Evolutionary conservation across 2,888 invertebrate genomes (phyloP).

Genomic region (Osmoderma eremita): DNA sequence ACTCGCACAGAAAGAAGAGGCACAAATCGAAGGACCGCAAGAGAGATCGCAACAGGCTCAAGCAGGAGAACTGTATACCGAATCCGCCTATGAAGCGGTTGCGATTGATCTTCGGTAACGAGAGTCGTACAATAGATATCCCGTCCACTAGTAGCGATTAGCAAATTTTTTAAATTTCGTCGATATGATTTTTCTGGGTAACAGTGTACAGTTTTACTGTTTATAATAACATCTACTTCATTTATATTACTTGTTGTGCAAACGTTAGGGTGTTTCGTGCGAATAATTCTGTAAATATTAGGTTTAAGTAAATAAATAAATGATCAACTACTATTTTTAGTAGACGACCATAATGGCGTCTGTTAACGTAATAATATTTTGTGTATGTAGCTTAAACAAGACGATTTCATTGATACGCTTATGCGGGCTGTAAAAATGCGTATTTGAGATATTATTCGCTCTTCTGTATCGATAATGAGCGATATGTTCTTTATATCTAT

Average conservation of each 20-base stretch:
- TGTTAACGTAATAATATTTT: too few species aligned
- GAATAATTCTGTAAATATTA: conserved; percentile 27
- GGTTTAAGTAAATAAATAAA: not conserved
- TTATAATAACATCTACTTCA: not conserved
- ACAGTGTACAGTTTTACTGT: conserved; percentile 8
- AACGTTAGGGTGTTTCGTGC: not conserved
- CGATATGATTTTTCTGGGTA: too few species aligned
- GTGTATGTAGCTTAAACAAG: too few species aligned
- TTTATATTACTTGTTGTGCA: conserved; percentile 38
- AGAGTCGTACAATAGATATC: conserved; percentile 88
- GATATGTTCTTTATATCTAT: too few species aligned
- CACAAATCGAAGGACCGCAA: conserved; percentile 69
- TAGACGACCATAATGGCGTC: too few species aligned
- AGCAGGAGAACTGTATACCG: conserved; percentile 65
- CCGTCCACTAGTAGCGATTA: conserved; percentile 75
- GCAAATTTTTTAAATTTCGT: conserved; percentile 47
- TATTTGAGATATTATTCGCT: too few species aligned
- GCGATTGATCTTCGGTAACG: conserved; percentile 88
- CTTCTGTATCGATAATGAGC: too few species aligned
- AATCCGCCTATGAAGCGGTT: conserved; percentile 85
- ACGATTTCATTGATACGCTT: too few species aligned
- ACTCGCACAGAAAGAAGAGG: conserved; percentile 71
- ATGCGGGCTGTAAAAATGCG: too few species aligned
- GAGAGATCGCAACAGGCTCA: conserved; percentile 57
- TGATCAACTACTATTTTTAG: too few species aligned